These are phyloP conservation scores for Oncorhynchus kisutch DNA, from an alignment of 2,113 vertebrate genomes.

Conservation along the genomic window DNA sequence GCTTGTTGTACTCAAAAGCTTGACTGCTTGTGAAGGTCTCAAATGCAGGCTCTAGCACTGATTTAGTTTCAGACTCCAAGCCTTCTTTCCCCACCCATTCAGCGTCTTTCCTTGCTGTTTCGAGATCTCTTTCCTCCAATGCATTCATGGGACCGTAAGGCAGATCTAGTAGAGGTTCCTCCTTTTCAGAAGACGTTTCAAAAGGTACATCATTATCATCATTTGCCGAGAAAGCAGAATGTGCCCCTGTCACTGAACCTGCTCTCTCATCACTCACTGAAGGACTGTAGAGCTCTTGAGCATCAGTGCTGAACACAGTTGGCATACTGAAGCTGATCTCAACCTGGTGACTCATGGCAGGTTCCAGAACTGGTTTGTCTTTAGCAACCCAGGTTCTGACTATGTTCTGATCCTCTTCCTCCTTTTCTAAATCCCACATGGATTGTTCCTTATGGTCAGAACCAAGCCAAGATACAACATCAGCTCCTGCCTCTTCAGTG, in stretches of 20 bases:
- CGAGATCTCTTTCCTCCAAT: not conserved
- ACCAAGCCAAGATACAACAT: not conserved
- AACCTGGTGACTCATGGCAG: constrained; percentile 18
- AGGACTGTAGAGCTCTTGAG: not conserved
- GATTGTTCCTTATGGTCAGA: not conserved
- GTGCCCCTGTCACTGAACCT: not conserved
- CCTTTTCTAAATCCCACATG: not conserved
- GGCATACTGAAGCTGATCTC: constrained; percentile 14
- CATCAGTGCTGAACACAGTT: constrained; percentile 9
- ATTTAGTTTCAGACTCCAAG: constrained; percentile 46
- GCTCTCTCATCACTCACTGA: not conserved
- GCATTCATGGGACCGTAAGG: not conserved
- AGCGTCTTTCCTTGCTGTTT: not conserved
- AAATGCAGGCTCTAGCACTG: constrained; percentile 26
- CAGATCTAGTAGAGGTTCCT: constrained; percentile 9
- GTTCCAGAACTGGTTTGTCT: constrained; percentile 15
- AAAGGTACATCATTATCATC: not conserved
- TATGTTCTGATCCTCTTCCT: constrained; percentile 1
- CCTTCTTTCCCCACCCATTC: constrained; percentile 17
- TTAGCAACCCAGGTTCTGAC: not conserved
- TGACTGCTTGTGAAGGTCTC: constrained; percentile 38
- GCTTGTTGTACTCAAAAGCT: constrained; percentile 40
- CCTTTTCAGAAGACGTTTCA: constrained; percentile 15
- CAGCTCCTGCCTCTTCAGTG: constrained; percentile 25
- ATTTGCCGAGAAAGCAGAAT: constrained; percentile 10